Evolutionary conservation across 2,797 vertebrate genomes (phyloP).

Genomic region (Emydoidea blandingii): DNA sequence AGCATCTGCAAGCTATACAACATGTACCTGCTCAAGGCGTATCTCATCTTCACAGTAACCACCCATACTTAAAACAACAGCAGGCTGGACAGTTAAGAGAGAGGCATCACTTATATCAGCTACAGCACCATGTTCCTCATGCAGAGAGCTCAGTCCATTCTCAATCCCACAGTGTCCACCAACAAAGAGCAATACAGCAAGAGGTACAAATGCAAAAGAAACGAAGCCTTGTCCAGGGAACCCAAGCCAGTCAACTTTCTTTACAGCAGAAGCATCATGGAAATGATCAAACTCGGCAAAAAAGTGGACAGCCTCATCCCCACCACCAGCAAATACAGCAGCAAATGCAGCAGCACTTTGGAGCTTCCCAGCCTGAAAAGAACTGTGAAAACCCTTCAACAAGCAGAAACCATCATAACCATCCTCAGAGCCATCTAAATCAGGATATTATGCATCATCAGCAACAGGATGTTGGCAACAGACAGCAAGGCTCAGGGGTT

Average conservation of each 20-base stretch:
- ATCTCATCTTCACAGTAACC: conserved; percentile 88
- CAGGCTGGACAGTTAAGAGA: conserved; percentile 89
- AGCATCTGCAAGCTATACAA: conserved; percentile 90
- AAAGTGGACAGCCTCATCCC: conserved; percentile 89
- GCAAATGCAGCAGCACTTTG: conserved; percentile 94
- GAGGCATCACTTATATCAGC: conserved; percentile 94
- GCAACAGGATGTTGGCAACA: conserved; percentile 81
- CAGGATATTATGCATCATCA: conserved; percentile 87
- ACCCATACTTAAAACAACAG: conserved; percentile 89
- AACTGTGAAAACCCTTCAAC: conserved; percentile 90
- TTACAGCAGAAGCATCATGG: conserved; percentile 94
- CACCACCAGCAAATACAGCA: conserved; percentile 95
- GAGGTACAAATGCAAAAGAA: conserved; percentile 96
- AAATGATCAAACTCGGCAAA: conserved; percentile 81
- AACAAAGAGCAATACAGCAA: conserved; percentile 91
- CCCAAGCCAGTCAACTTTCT: conserved; percentile 87
- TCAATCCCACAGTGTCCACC: conserved; percentile 91
- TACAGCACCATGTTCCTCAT: conserved; percentile 92
- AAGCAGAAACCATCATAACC: conserved; percentile 87
- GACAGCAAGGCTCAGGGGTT: conserved; percentile 79
- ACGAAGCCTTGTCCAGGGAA: conserved; percentile 87
- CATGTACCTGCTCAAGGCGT: conserved; percentile 85
- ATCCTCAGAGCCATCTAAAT: conserved; percentile 86
- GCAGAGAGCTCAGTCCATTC: conserved; percentile 84
- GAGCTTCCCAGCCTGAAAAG: conserved; percentile 91